Evolutionary conservation across 2,797 vertebrate species (phyloP), one percentile per base, ranked within the genome.

Genomic region (Sebastolobus altivelis): DNA sequence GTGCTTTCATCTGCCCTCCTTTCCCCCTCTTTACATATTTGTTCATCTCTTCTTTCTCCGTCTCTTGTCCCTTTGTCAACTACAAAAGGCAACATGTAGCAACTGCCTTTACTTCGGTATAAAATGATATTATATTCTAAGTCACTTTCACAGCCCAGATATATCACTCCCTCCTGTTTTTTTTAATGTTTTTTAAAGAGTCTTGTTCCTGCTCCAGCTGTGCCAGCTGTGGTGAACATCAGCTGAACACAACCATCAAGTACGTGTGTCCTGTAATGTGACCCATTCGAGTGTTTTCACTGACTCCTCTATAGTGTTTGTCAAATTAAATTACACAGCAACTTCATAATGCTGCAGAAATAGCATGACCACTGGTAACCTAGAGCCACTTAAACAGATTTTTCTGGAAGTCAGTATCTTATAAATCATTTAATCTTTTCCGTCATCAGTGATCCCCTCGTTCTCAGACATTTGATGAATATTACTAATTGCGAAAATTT

Each of bases 201-300:
- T 58, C 69, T 80, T 55, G 61, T 67, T 80, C 83, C 68, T 31
- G 77, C 72, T 66, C 73, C 61, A 70, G 69, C 71, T 67, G 75
- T 22, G 49, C 58, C 18, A 1, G 31, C 31, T n/a, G 62, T 13
- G 27, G 18, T 80, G 38, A 81, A 66, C 76, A 72, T 67, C 61
- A 63, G 68, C 20, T 5, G 13, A 86, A 33, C 63, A 35, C 56
- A 62, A 60, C 43, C 8, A 22, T n/a, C 27, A 31, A 72, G 31
- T 27, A 49, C 0, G 16, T 49, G 66, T 66, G 72, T 62, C 59
- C 31, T 65, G 58, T 79, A 83, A 81, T 40, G 55, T 78, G 75
- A 80, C 60, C 74, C 69, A 37, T 80, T 82, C 59, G 33, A 79
- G 77, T 82, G 80, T 77, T 80, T 78, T 79, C 69, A 22, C 61